Conservation (phyloP, 2,797 vertebrate genomes). For the Sitta carolinensis region DNA sequence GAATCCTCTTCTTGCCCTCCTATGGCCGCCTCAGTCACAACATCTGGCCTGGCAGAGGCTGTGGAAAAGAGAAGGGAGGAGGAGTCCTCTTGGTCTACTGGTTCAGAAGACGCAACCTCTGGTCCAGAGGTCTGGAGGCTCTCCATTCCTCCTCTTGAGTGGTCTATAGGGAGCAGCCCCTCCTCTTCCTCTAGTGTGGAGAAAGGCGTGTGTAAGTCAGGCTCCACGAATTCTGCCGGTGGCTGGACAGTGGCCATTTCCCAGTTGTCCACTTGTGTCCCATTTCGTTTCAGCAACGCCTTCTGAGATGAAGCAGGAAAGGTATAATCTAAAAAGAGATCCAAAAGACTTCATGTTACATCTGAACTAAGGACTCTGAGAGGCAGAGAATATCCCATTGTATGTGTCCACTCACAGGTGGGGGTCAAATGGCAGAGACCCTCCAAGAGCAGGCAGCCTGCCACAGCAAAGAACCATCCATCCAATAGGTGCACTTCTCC, state of each 20-base stretch:
- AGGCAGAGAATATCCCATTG: neutral
- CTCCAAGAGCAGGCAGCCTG: neutral
- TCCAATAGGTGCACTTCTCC: neutral
- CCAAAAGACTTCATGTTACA: neutral
- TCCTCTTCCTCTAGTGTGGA: constrained; percentile 70
- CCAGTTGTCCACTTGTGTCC: constrained; percentile 52
- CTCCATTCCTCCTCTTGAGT: constrained; percentile 56
- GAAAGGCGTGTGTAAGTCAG: constrained; percentile 43
- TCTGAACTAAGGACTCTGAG: neutral
- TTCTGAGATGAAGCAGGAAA: constrained; percentile 76
- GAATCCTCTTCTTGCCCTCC: constrained; percentile 67
- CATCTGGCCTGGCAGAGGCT: neutral
- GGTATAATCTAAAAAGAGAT: constrained; percentile 73
- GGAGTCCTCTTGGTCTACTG: constrained; percentile 20
- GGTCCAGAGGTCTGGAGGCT: neutral
- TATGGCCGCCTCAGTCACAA: neutral
- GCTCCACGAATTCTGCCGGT: constrained; percentile 56
- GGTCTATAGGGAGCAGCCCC: constrained; percentile 71
- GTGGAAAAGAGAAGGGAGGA: constrained; percentile 39
- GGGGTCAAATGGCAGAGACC: neutral
- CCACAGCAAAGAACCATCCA: neutral
- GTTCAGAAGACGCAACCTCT: constrained; percentile 12
- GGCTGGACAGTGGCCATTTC: constrained; percentile 49
- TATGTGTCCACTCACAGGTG: neutral
- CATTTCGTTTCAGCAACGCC: constrained; percentile 41